phyloP scores from a whole-genome alignment of 2,797 vertebrate genomes.

The Neostethus bicornis region DNA sequence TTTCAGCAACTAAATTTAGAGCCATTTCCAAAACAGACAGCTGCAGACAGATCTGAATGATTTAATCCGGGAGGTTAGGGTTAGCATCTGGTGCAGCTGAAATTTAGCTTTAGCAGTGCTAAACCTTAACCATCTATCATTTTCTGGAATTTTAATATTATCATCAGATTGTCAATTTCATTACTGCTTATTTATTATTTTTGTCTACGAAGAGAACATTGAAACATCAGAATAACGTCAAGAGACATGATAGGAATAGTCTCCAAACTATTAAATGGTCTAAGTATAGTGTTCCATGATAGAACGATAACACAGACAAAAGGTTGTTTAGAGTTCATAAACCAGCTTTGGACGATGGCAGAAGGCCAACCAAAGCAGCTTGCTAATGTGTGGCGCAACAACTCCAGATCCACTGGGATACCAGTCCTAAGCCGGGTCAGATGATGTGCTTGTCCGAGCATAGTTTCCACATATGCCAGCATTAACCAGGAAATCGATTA shows the following conservation, averaged over 20 bases:
- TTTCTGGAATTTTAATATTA: too few species aligned
- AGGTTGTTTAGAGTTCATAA: conserved; percentile 62
- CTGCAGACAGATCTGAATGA: too few species aligned
- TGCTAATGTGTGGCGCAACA: conserved; percentile 54
- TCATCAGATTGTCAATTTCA: too few species aligned
- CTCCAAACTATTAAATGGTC: conserved; percentile 16
- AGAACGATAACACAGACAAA: conserved; percentile 25
- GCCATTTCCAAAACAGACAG: too few species aligned
- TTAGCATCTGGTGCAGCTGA: too few species aligned
- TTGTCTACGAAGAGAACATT: too few species aligned
- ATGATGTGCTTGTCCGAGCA: conserved; percentile 70
- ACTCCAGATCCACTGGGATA: conserved; percentile 56
- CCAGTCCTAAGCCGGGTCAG: conserved; percentile 65
- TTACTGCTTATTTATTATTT: too few species aligned
- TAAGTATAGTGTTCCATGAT: conserved; percentile 28
- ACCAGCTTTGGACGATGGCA: conserved; percentile 48
- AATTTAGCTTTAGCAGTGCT: too few species aligned
- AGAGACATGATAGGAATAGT: conserved; percentile 30
- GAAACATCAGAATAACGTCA: too few species aligned
- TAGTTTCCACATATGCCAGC: conserved; percentile 69
- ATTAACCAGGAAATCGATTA: conserved; percentile 58
- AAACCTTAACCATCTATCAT: too few species aligned
- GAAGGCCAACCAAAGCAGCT: conserved; percentile 59
- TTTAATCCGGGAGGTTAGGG: too few species aligned
- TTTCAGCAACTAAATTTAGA: too few species aligned